A percentile compares a stretch with the other conserved stretches of the same genome.
Evolutionary conservation across 2,113 vertebrate species (phyloP).

Genomic region (Rousettus leschenaultii): DNA sequence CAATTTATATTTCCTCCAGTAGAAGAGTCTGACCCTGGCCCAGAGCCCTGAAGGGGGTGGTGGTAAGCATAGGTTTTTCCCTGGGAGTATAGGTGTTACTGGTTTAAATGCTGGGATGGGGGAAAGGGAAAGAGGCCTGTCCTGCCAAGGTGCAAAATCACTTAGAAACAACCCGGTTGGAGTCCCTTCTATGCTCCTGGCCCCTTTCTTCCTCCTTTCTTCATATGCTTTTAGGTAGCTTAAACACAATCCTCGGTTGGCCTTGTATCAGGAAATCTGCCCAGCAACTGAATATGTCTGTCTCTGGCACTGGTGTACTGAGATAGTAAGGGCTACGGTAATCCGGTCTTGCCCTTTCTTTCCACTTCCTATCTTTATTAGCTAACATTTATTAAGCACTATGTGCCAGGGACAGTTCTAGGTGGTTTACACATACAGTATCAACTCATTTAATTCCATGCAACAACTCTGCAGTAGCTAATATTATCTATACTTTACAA

Average conservation of each 20-base stretch:
- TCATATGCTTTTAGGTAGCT: background rate
- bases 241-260: background rate
- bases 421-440: background rate
- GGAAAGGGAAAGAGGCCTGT: background rate
- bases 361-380: background rate
- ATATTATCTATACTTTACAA: background rate
- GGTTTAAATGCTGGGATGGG: background rate
- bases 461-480: background rate
- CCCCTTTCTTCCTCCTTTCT: background rate
- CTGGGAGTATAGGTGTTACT: background rate
- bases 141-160: background rate
- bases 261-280: constrained; percentile 36
- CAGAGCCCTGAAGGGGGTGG: background rate
- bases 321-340: background rate
- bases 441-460: background rate
- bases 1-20: background rate
- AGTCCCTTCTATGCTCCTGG: background rate
- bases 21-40: background rate
- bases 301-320: background rate
- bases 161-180: background rate
- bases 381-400: background rate
- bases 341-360: background rate
- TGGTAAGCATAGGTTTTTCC: constrained; percentile 11
- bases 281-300: background rate
- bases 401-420: background rate